Conservation (phyloP, 2,888 invertebrate genomes). For the Slavum lentiscoides region DNA sequence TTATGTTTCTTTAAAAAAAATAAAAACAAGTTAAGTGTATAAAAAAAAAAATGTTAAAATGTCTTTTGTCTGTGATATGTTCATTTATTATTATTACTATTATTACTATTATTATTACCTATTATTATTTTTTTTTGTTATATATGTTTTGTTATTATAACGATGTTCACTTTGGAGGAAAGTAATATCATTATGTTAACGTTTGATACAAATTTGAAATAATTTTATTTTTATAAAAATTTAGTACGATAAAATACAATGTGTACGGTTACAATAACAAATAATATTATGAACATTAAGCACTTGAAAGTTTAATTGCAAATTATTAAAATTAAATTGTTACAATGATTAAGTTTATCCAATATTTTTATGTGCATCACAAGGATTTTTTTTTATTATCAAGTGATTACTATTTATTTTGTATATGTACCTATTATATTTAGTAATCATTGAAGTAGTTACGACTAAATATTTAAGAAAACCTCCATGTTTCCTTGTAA, state of each 20-base stretch:
- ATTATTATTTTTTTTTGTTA: conserved; percentile 41
- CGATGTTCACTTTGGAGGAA: conserved; percentile 67
- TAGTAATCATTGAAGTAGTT: conserved; percentile 32
- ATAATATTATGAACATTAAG: conserved; percentile 28
- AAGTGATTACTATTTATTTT: conserved; percentile 40
- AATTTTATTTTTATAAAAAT: conserved; percentile 51
- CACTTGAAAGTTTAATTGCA: conserved; percentile 18
- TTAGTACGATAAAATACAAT: conserved; percentile 35
- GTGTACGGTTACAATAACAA: conserved; percentile 37
- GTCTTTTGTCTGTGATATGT: conserved; percentile 55
- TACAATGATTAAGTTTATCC: conserved; percentile 30
- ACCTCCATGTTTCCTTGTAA: conserved; percentile 7
- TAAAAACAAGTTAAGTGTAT: conserved; percentile 45
- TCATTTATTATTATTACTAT: conserved; percentile 47
- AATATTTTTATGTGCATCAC: conserved; percentile 45
- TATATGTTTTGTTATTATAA: conserved; percentile 59
- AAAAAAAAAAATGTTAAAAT: conserved; percentile 45
- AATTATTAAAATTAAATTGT: conserved; percentile 36
- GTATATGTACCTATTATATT: conserved; percentile 35
- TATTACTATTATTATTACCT: conserved; percentile 41
- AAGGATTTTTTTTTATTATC: conserved; percentile 28
- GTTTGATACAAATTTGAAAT: conserved; percentile 49
- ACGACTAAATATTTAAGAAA: conserved; percentile 12
- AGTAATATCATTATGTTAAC: conserved; percentile 63
- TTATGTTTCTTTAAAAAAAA: conserved; percentile 28